phyloP scores from a whole-genome alignment of 2,797 vertebrate genomes.

The Diplodus sargus region DNA sequence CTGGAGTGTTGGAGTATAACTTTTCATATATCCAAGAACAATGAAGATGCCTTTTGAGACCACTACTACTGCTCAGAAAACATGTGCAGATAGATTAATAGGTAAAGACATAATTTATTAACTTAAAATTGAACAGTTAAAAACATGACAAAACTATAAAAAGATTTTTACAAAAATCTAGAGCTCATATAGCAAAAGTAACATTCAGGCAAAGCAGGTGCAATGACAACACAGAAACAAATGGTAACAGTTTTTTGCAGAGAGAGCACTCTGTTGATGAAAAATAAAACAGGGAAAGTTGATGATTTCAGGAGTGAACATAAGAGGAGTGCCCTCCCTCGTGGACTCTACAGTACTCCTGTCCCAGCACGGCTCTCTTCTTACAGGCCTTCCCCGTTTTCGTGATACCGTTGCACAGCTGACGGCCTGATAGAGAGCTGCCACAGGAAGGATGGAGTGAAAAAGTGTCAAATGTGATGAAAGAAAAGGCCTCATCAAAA shows the following conservation, averaged over 20 bases:
- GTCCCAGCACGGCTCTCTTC: constrained; percentile 82
- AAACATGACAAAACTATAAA: not conserved
- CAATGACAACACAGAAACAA: not conserved
- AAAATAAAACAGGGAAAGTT: rapidly evolving
- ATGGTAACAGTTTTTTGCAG: not conserved
- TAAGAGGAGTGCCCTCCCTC: constrained; percentile 66
- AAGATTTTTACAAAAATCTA: not conserved
- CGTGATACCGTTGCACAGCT: constrained; percentile 84
- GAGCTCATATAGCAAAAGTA: not conserved
- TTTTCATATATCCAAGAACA: not conserved
- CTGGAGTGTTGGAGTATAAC: not conserved
- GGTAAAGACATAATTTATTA: constrained; percentile 60
- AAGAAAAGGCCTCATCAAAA: not conserved
- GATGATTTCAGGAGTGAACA: constrained; percentile 32
- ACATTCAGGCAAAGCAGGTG: not conserved
- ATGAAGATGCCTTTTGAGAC: not conserved
- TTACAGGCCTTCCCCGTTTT: constrained; percentile 83
- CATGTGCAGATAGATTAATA: not conserved
- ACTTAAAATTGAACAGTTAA: constrained; percentile 28
- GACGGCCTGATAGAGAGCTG: constrained; percentile 79
- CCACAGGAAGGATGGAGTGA: not conserved
- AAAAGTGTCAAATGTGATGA: not conserved
- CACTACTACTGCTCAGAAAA: not conserved
- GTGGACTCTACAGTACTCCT: constrained; percentile 87
- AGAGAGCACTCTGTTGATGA: not conserved